Conservation (phyloP, 2,888 invertebrate genomes). For the Lithosia quadra region DNA sequence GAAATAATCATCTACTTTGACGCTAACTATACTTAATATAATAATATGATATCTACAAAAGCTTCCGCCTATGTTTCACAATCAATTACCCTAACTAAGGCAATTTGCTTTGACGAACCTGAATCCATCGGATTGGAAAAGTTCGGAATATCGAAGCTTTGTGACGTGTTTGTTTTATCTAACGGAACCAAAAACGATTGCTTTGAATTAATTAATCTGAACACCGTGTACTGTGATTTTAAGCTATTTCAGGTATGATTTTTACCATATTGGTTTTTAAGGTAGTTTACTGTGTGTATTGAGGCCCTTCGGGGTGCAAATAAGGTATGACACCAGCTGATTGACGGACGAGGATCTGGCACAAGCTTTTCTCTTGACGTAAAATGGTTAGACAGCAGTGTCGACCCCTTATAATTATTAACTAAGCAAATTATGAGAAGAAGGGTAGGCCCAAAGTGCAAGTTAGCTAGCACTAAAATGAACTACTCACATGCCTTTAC, state of each 20-base stretch:
- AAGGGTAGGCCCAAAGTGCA: no score
- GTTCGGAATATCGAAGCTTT: not conserved
- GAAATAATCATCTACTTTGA: no score
- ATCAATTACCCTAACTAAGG: constrained; percentile 11
- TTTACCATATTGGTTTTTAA: not conserved
- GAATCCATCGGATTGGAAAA: constrained; percentile 14
- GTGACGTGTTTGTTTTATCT: not conserved
- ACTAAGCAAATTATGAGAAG: not conserved
- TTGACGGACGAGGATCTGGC: not conserved
- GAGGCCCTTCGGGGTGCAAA: not conserved
- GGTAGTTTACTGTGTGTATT: no score
- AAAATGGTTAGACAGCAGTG: not conserved
- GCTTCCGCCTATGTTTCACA: not conserved
- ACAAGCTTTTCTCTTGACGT: not conserved
- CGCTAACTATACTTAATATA: no score
- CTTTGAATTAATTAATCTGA: not conserved
- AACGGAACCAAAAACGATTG: not conserved
- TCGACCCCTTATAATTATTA: not conserved
- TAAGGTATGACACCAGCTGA: not conserved
- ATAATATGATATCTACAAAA: not conserved
- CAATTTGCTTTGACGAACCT: constrained; percentile 19
- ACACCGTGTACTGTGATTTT: not conserved
- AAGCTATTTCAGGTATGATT: not conserved
- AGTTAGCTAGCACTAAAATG: no score
- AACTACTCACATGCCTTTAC: no score